Evolutionary conservation across 2,888 invertebrate species (phyloP).

Genomic region (Polyommatus iphigenia): DNA sequence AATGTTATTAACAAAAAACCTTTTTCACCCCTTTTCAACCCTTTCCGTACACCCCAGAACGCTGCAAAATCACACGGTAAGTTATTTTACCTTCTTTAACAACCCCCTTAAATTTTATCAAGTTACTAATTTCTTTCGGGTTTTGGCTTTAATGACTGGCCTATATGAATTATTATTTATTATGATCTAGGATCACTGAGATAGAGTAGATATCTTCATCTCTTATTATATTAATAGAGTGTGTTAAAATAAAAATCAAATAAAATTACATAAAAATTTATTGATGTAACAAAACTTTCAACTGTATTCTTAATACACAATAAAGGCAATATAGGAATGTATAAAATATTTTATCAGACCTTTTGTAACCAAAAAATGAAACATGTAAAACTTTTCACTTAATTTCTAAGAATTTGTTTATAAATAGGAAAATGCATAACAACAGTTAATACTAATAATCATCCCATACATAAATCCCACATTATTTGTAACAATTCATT

Average conservation of each 20-base stretch:
- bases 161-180: too few relatives aligned
- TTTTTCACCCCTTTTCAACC: too few relatives aligned
- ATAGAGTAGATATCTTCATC: too few relatives aligned
- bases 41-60: too few relatives aligned
- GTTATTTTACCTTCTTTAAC: too few relatives aligned
- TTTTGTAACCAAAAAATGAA: constrained; percentile 32
- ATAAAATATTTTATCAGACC: constrained; percentile 35
- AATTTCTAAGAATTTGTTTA: constrained; percentile 34
- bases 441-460: background rate
- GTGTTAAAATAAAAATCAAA: background rate
- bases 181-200: too few relatives aligned
- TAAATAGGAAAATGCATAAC: constrained; percentile 17
- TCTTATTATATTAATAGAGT: too few relatives aligned
- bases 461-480: background rate
- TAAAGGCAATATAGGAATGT: constrained; percentile 40
- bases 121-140: too few relatives aligned
- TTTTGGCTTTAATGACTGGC: too few relatives aligned
- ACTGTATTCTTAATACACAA: background rate
- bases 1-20: too few relatives aligned
- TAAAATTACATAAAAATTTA: background rate
- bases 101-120: too few relatives aligned
- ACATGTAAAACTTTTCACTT: constrained; percentile 31
- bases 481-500: background rate
- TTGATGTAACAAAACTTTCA: constrained; percentile 15
- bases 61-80: too few relatives aligned